phyloP scores from a whole-genome alignment of 1,140 invertebrate genomes.

The Hyles vespertilio region DNA sequence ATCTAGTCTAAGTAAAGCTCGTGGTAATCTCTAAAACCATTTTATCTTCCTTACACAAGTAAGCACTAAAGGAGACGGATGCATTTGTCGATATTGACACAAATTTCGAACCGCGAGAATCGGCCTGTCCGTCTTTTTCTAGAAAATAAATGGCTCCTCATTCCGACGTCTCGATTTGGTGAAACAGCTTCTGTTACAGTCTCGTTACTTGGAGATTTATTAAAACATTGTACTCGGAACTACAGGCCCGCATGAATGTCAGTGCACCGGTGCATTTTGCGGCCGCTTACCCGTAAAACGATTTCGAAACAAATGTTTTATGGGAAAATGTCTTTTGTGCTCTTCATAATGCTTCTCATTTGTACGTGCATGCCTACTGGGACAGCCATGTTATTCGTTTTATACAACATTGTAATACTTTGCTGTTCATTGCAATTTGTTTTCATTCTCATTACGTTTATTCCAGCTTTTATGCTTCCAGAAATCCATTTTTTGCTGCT shows the following conservation, averaged over 20 bases:
- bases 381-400: too few species aligned
- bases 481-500: too few species aligned
- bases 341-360: too few species aligned
- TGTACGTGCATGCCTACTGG: too few species aligned
- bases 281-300: conserved; percentile 9
- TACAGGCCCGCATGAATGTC: conserved; percentile 40
- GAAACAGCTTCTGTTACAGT: conserved; percentile 49
- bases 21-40: too few species aligned
- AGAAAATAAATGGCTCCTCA: conserved; percentile 50
- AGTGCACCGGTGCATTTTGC: conserved; percentile 25
- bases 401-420: too few species aligned
- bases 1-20: too few species aligned
- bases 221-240: conserved; percentile 46
- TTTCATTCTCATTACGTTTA: too few species aligned
- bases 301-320: conserved; percentile 9
- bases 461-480: too few species aligned
- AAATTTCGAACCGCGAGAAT: conserved; percentile 24
- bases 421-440: too few species aligned
- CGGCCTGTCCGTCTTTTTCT: conserved; percentile 23
- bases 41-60: conserved; percentile 1
- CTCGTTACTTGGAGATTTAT: conserved; percentile 53
- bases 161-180: conserved; percentile 54
- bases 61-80: conserved; percentile 7
- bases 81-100: conserved; percentile 22
- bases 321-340: background rate